A percentile compares a stretch with the other conserved stretches of the same genome.
Evolutionary conservation across 35 echinoderm and acorn worm genomes (phyloP).

Genomic region (Ptychodera flava): DNA sequence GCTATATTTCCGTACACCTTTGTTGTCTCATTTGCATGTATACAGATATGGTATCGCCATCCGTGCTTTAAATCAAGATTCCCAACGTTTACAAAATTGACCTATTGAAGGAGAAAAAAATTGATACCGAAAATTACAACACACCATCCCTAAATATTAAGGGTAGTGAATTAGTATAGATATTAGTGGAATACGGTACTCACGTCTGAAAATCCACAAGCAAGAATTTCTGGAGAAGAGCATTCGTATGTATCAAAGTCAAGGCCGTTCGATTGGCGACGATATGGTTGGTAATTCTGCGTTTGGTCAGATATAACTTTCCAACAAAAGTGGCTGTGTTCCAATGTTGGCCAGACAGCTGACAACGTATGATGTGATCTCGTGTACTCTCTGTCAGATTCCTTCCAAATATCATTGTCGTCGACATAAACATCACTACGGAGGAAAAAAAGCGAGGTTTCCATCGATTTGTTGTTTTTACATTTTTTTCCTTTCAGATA

Average conservation of each 20-base stretch:
- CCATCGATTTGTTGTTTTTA: no score
- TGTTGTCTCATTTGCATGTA: slow-evolving; percentile 16
- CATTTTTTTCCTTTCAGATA: no score
- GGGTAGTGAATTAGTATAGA: slow-evolving; percentile 13
- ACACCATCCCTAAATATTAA: not conserved
- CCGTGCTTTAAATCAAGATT: slow-evolving; percentile 13
- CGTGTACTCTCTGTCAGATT: slow-evolving; percentile 29
- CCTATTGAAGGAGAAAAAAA: slow-evolving; percentile 13
- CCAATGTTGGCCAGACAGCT: slow-evolving; percentile 36
- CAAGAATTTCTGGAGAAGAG: slow-evolving; percentile 3
- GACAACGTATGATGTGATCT: not conserved
- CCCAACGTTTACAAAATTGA: slow-evolving; percentile 20
- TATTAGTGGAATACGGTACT: not conserved
- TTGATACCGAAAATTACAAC: slow-evolving; percentile 14
- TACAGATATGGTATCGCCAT: slow-evolving; percentile 20
- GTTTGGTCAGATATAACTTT: no score
- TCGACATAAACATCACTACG: slow-evolving; percentile 10
- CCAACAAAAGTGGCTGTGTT: slow-evolving; percentile 16
- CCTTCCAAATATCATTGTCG: slow-evolving; percentile 18
- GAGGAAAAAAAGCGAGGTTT: no score
- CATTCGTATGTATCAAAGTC: no score
- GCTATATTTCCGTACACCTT: not conserved
- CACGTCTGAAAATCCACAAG: slow-evolving; percentile 3
- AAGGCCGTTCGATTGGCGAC: no score
- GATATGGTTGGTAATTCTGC: no score